These are phyloP conservation scores for Pteropus rufus DNA, from an alignment of 2,797 vertebrate species.

Conservation along the genomic window DNA sequence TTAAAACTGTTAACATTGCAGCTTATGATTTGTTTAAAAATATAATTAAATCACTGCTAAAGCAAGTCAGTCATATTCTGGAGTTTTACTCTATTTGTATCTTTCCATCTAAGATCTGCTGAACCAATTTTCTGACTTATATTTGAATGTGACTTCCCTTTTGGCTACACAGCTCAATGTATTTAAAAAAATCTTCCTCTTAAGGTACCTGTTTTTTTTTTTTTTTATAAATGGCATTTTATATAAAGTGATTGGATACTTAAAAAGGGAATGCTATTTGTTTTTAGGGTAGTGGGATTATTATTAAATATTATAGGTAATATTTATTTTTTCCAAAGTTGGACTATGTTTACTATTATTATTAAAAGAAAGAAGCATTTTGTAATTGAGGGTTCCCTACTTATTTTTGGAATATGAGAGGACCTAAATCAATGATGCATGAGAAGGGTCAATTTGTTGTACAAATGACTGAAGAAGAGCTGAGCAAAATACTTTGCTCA, in stretches of 20 bases:
- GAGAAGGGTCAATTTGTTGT: constrained; percentile 42
- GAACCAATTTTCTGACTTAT: background rate
- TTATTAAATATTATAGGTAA: background rate
- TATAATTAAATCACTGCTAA: background rate
- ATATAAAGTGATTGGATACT: background rate
- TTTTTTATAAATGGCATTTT: background rate
- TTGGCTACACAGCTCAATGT: background rate
- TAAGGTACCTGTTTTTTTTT: background rate
- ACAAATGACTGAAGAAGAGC: constrained; percentile 11
- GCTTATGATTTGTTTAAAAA: constrained; percentile 36
- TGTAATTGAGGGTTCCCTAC: constrained; percentile 3
- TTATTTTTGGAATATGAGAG: constrained; percentile 27
- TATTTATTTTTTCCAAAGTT: constrained; percentile 2
- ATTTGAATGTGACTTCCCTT: background rate
- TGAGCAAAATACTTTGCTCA: constrained; percentile 22
- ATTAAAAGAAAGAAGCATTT: background rate
- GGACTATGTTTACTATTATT: constrained; percentile 11
- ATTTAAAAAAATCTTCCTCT: background rate
- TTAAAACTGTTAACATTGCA: constrained; percentile 13
- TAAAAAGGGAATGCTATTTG: background rate
- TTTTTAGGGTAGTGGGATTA: background rate
- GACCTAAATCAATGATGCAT: background rate
- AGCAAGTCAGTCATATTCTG: background rate
- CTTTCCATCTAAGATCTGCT: background rate
- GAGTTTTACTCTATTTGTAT: constrained; percentile 26